Percentiles rank a stretch among this genome's conserved stretches.
These are phyloP conservation scores for Pseudachorutes palmiensis DNA, from an alignment of 1,140 invertebrate genomes.

Conservation along the genomic window DNA sequence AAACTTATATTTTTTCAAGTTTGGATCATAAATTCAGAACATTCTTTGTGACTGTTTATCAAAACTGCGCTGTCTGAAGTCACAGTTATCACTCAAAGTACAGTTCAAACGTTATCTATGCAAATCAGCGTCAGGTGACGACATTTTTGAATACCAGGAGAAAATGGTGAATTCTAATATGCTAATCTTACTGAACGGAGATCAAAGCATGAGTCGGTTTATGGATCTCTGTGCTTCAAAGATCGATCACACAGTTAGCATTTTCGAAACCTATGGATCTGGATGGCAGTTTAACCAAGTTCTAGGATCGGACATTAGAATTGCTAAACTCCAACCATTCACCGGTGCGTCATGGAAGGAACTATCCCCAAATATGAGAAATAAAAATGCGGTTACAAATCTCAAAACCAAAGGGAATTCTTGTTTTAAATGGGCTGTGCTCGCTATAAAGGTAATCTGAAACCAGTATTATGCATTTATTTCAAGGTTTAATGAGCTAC, in stretches of 20 bases:
- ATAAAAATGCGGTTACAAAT: neutral
- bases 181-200: neutral
- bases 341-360: neutral
- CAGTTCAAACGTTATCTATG: neutral
- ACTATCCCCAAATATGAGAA: neutral
- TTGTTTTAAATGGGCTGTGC: constrained; percentile 13
- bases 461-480: neutral
- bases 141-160: neutral
- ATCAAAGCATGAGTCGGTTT: neutral
- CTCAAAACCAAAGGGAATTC: neutral
- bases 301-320: neutral
- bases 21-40: neutral
- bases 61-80: neutral
- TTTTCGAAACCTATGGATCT: constrained; percentile 12
- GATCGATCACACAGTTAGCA: neutral
- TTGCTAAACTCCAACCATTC: neutral
- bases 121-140: neutral
- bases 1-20: neutral
- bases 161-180: neutral
- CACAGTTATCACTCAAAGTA: neutral
- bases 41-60: neutral
- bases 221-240: neutral
- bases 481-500: too few species aligned
- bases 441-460: neutral
- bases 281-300: constrained; percentile 11